These are phyloP conservation scores for Dromaius novaehollandiae DNA, from an alignment of 2,113 vertebrate species.

Conservation along the genomic window DNA sequence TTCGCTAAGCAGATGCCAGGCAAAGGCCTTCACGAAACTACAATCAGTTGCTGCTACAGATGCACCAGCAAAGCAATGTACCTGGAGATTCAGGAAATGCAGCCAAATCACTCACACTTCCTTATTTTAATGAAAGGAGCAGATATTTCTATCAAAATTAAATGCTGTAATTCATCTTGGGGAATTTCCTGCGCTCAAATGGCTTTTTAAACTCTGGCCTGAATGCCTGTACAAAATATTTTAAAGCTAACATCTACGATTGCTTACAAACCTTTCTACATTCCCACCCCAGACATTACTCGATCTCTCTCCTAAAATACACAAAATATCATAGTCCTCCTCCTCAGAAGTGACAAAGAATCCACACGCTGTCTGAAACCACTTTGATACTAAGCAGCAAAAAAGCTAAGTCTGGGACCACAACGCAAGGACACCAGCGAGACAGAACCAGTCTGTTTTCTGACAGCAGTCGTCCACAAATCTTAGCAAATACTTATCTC, in stretches of 20 bases:
- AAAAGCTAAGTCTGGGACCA: neutral
- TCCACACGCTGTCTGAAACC: neutral
- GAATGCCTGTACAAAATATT: neutral
- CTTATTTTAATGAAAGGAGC: neutral
- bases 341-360: neutral
- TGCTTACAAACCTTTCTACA: neutral
- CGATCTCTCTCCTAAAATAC: neutral
- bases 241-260: neutral
- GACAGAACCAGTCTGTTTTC: neutral
- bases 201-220: neutral
- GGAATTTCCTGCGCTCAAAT: neutral
- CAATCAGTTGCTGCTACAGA: neutral
- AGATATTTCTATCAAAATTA: neutral
- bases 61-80: neutral
- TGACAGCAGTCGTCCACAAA: neutral
- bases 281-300: neutral
- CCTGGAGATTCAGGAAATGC: neutral
- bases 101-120: neutral
- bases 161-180: neutral
- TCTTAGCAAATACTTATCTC: neutral
- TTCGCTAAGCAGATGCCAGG: no score
- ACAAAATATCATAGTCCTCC: neutral
- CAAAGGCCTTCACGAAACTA: no score
- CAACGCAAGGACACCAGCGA: neutral
- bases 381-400: neutral